Evolutionary conservation across 2,888 invertebrate genomes (phyloP), one percentile per base, ranked within the genome.

Genomic region (Dryocosmus kuriphilus): DNA sequence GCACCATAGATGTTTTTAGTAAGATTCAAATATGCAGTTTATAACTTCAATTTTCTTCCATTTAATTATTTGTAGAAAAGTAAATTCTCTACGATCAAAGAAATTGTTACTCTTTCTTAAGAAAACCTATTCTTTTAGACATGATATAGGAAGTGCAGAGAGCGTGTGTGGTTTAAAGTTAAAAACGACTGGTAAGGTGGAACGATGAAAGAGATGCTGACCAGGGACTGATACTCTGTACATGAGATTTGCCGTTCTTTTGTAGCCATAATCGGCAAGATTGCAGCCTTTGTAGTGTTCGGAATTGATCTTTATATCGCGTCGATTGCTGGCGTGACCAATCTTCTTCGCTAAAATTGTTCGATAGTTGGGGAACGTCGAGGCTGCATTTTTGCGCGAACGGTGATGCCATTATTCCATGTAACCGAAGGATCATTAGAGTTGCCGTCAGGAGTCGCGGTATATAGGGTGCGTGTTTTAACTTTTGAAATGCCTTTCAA

Each of bases 321-420:
- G 67, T 46, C 41, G 27, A 67, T 67, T 67, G 67, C 41, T 67
- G 67, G 38, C 24, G 41, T 46, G 41, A 67, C 41, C 41, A 67
- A 67, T 67, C 67, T 67, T 41, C 19, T 22, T 27, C 19, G 41
- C 8, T 41, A 27, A 24, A 67, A 67, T 67, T 19, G 41, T 41
- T 67, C 46, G 24, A 67, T 67, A 46, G 67, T 41, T 67, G 67
- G 41, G 24, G 41, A 63, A 63, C 35, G 63, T 19, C 35, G 22
- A 63, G 41, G 19, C 67, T 67, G 67, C 67, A 67, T 67, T 67
- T 67, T 67, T 46, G 67, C 41, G 67, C 67, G 65, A 65, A 41
- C 67, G 67, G 24, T 46, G 67, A 67, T 41, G 46, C 67, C 67
- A 67, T 67, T 67, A 67, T 67, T 46, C 27, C 67, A 24, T 67